phyloP scores from a whole-genome alignment of 2,797 vertebrate species.

The Dendrocincla fuliginosa region DNA sequence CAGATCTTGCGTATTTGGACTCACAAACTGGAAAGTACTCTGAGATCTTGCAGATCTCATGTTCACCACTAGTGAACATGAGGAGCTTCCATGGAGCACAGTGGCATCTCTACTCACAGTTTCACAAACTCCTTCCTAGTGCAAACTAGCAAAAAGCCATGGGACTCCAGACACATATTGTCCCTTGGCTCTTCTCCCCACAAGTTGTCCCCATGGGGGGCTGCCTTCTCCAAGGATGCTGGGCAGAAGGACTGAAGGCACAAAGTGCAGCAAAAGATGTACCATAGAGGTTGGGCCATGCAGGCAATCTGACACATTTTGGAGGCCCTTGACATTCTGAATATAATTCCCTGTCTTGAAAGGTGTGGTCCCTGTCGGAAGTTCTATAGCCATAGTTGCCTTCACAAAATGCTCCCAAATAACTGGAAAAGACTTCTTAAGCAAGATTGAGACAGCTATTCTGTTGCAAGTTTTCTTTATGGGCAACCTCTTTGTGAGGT shows the following conservation, averaged over 20 bases:
- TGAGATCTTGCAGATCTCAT: background rate
- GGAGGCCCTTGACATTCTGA: background rate
- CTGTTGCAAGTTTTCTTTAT: background rate
- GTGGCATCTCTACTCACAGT: background rate
- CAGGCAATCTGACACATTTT: background rate
- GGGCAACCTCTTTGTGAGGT: background rate
- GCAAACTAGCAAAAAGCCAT: background rate
- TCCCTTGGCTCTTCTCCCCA: background rate
- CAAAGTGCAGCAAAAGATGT: background rate
- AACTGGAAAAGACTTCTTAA: background rate
- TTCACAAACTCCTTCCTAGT: rapidly evolving
- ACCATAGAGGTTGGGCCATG: background rate
- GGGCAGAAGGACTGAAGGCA: background rate
- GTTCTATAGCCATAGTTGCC: background rate
- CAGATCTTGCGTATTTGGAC: background rate
- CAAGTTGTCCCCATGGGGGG: background rate
- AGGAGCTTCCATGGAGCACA: background rate
- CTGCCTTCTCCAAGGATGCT: background rate
- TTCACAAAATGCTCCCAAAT: background rate
- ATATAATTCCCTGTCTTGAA: background rate
- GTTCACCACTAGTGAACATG: background rate
- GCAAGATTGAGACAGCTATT: background rate
- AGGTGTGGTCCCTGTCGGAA: background rate
- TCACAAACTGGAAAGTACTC: background rate
- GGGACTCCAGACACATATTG: background rate